Conservation (phyloP, 2,888 invertebrate genomes). For the Eupithecia subfuscata region DNA sequence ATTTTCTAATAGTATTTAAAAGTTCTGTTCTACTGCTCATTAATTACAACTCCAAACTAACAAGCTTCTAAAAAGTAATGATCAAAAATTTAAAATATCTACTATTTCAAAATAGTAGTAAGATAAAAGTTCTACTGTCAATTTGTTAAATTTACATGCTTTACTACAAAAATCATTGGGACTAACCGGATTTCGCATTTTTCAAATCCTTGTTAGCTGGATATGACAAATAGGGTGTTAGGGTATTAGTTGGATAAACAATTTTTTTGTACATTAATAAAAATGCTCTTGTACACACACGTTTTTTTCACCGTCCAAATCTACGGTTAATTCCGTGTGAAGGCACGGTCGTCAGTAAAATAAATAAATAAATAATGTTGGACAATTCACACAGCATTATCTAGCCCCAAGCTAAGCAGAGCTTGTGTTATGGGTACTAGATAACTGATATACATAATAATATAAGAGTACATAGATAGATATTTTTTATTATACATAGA, state of each 20-base stretch:
- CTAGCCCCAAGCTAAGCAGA: too few species aligned
- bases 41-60: neutral
- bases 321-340: too few species aligned
- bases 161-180: neutral
- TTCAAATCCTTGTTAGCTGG: constrained; percentile 67
- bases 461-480: too few species aligned
- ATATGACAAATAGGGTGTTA: constrained; percentile 51
- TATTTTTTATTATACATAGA: too few species aligned
- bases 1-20: neutral
- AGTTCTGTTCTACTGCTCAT: neutral
- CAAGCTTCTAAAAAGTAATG: neutral
- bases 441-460: too few species aligned
- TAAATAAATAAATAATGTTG: too few species aligned
- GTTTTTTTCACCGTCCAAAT: too few species aligned
- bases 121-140: neutral
- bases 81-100: neutral
- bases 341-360: too few species aligned
- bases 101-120: neutral
- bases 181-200: constrained; percentile 66
- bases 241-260: constrained; percentile 40
- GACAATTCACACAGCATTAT: too few species aligned
- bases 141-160: neutral
- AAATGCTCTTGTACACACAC: too few species aligned
- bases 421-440: too few species aligned
- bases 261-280: neutral